Conservation (phyloP, 2,888 invertebrate species). For the Fabriciana adippe region DNA sequence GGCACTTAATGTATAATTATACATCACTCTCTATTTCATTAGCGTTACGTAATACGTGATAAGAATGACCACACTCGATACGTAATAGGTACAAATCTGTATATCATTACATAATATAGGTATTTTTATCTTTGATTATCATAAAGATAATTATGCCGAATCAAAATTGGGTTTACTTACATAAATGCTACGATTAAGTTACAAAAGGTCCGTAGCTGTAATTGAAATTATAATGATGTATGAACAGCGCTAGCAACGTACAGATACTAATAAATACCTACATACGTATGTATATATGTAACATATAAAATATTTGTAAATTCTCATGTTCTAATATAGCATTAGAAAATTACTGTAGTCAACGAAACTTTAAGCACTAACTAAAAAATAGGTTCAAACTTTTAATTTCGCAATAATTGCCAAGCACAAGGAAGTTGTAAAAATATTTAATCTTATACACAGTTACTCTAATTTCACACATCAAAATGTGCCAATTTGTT, state of each 20-base stretch:
- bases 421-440: conserved; percentile 7
- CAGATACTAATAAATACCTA: too few species aligned
- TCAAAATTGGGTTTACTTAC: conserved; percentile 13
- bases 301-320: too few species aligned
- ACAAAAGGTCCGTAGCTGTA: neutral
- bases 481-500: conserved; percentile 42
- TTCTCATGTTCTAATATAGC: too few species aligned
- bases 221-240: neutral
- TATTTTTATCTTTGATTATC: conserved; percentile 21
- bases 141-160: conserved; percentile 17
- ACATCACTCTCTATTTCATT: conserved; percentile 51
- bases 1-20: conserved; percentile 50
- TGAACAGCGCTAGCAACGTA: too few species aligned
- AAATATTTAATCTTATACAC: conserved; percentile 33
- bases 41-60: conserved; percentile 39
- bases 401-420: neutral
- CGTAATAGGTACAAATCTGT: conserved; percentile 17
- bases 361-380: too few species aligned
- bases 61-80: conserved; percentile 30
- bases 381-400: neutral
- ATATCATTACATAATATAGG: conserved; percentile 10
- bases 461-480: conserved; percentile 48
- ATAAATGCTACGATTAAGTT: conserved; percentile 9
- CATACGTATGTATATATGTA: too few species aligned
- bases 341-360: too few species aligned